Base-by-base conservation (phyloP, 2,797 vertebrate genomes). In the Vespertilio murinus region DNA sequence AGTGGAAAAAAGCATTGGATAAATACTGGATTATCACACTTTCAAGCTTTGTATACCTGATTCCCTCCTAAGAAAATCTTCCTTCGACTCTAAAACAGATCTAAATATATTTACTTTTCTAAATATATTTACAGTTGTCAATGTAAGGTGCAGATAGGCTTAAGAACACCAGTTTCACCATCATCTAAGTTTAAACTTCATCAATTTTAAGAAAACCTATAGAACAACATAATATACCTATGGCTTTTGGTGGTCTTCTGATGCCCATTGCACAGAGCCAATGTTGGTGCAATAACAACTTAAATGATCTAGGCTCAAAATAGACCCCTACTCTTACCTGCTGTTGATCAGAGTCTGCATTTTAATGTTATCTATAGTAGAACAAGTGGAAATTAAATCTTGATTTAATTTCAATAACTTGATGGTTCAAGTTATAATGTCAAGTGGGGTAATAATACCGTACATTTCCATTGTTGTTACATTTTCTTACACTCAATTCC, bases 391-490 rank as follows among this genome's bases (percentile, higher is more conserved):
- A 61, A 82, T 86, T 89, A 86, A 77, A 89, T 45, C 30, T 93
- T 86, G 23, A 69, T 67, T 84, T 45, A 69, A 78, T 45, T 85
- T 77, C n/a, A 77, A 25, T 38, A 85, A 77, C 49, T 77, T 85
- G 6, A 16, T 91, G 10, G 28, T 45, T 81, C 52, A 65, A 54
- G 17, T 85, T 85, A 33, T 82, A 73, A 78, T 89, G 94, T 96
- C 40, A 73, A 38, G 33, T 45, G 49, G 22, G 22, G 22, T 52
- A 84, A 59, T 70, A 78, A 78, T 38, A 67, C 7, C n/a, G 86
- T 87, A 81, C 23, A 71, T 52, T 81, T 77, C 42, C 30, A 78
- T 54, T 78, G 16, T 9, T 45, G 33, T 90, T 94, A 71, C 6
- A 38, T 65, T 92, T 78, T 74, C 35, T 87, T 33, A 42, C 2